These are phyloP conservation scores for Neocloeon triangulifer DNA, from an alignment of 1,140 invertebrate species.

Conservation along the genomic window DNA sequence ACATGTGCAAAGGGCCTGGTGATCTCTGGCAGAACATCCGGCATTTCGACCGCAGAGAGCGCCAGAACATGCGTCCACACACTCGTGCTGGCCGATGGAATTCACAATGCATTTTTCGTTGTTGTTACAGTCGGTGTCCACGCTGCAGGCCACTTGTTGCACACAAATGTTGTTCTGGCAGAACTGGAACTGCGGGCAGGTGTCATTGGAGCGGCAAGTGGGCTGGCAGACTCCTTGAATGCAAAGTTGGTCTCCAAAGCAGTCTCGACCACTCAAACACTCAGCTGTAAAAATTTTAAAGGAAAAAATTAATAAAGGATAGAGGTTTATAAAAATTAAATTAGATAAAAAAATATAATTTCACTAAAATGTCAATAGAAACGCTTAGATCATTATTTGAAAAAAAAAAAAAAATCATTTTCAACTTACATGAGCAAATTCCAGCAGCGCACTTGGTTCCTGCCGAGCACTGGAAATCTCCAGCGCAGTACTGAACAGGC, in stretches of 20 bases:
- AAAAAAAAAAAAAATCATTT: too few relatives aligned
- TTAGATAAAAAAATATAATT: too few relatives aligned
- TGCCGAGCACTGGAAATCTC: slow-evolving; percentile 46
- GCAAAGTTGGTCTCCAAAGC: slow-evolving; percentile 56
- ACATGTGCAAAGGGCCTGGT: slow-evolving; percentile 50
- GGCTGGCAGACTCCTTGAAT: slow-evolving; percentile 53
- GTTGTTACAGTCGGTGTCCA: slow-evolving; percentile 40
- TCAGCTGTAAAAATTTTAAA: slow-evolving; percentile 24
- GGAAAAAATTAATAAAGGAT: too few relatives aligned
- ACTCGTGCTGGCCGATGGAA: slow-evolving; percentile 41
- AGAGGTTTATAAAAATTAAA: too few relatives aligned
- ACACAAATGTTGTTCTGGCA: slow-evolving; percentile 63
- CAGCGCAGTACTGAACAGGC: slow-evolving; percentile 45
- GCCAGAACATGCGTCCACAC: slow-evolving; percentile 41
- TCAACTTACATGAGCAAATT: slow-evolving; percentile 48
- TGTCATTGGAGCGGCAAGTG: slow-evolving; percentile 49
- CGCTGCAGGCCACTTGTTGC: slow-evolving; percentile 47
- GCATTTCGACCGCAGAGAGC: slow-evolving; percentile 61
- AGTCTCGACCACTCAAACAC: slow-evolving; percentile 53
- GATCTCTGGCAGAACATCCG: slow-evolving; percentile 41
- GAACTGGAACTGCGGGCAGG: slow-evolving; percentile 58
- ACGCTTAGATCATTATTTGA: too few relatives aligned
- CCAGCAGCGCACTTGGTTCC: slow-evolving; percentile 60
- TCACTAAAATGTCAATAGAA: too few relatives aligned
- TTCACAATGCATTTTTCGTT: slow-evolving; percentile 44